A percentile compares a stretch with the other conserved stretches of the same genome.
These are phyloP conservation scores for Cichlasoma orientale DNA, from an alignment of 2,797 vertebrate genomes.

Conservation along the genomic window DNA sequence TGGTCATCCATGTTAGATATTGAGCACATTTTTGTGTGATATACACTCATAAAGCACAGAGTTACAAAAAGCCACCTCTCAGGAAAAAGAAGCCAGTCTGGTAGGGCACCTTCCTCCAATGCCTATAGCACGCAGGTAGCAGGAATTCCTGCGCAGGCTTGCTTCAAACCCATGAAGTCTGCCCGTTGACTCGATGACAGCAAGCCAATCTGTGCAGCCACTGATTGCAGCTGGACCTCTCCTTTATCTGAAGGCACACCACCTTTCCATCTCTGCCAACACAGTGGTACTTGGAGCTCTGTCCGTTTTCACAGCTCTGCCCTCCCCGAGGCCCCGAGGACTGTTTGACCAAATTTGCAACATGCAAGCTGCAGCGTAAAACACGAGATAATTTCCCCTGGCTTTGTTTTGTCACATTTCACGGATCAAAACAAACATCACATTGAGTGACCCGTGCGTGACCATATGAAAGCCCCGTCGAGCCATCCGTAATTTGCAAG, in stretches of 20 bases:
- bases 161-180: neutral
- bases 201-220: neutral
- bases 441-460: neutral
- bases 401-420: neutral
- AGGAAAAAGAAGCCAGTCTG: neutral
- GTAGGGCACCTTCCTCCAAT: neutral
- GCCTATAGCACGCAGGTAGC: neutral
- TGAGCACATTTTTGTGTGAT: neutral
- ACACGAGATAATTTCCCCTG: conserved; percentile 4
- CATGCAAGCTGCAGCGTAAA: neutral
- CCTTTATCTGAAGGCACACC: neutral
- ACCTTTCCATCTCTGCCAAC: neutral
- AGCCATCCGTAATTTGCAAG: neutral
- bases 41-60: neutral
- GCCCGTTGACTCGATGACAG: neutral
- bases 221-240: neutral
- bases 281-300: neutral
- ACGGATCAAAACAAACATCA: conserved; percentile 4
- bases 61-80: too few species aligned
- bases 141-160: neutral
- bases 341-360: conserved; percentile 6
- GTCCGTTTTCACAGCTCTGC: conserved; percentile 3
- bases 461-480: neutral
- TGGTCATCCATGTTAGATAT: neutral
- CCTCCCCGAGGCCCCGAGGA: neutral